phyloP scores from a whole-genome alignment of 2,113 vertebrate genomes.

The Melanocharis versteri region DNA sequence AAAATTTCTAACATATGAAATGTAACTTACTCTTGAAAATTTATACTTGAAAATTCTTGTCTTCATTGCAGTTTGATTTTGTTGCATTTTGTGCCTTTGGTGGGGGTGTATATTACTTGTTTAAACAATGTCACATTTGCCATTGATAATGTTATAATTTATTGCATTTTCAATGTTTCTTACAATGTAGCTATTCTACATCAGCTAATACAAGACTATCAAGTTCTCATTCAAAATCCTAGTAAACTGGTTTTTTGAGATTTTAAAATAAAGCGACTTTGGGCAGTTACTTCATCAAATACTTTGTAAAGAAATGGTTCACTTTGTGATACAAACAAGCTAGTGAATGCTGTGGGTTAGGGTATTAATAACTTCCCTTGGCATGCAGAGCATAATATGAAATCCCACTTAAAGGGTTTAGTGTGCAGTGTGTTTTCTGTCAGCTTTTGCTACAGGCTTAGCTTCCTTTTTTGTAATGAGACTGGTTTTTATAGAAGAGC shows the following conservation, averaged over 20 bases:
- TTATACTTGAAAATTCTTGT: neutral
- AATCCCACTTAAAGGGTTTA: neutral
- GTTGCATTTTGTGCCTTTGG: neutral
- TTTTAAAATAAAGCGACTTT: constrained; percentile 10
- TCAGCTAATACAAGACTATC: neutral
- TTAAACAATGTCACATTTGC: neutral
- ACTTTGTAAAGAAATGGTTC: neutral
- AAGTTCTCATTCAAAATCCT: neutral
- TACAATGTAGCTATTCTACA: neutral
- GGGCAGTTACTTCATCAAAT: neutral
- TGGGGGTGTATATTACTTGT: neutral
- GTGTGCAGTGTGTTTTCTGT: neutral
- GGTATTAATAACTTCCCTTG: neutral
- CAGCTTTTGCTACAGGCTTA: neutral
- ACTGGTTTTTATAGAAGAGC: neutral
- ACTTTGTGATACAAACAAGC: neutral
- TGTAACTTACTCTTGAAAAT: neutral
- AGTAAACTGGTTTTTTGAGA: neutral
- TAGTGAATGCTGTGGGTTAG: neutral
- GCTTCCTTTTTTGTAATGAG: neutral
- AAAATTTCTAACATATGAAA: neutral
- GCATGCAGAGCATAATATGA: neutral
- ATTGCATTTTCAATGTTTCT: neutral
- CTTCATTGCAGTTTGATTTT: neutral
- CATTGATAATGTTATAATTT: neutral